A percentile compares a stretch with the other conserved stretches of the same genome.
Conservation (phyloP, 2,113 vertebrate species). For the Anoura caudifer region DNA sequence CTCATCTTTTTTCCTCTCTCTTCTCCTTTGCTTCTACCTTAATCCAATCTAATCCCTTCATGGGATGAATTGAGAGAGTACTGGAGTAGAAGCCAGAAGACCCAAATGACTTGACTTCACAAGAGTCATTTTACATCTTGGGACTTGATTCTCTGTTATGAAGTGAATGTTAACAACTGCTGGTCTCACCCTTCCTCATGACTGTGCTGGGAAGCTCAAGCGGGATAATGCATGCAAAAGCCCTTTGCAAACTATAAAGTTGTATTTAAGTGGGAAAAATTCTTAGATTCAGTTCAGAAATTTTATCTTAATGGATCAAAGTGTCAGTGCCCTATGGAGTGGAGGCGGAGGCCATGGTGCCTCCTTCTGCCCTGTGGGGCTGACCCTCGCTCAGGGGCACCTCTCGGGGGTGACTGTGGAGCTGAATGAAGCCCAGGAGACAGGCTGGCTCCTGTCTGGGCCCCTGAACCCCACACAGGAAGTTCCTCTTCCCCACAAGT, state of each 20-base stretch:
- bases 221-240: not conserved
- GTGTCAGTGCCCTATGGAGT: too few species aligned
- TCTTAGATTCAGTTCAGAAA: not conserved
- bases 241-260: not conserved
- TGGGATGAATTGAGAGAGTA: not conserved
- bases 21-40: not conserved
- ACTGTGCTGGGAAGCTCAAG: not conserved
- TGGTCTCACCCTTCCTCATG: not conserved
- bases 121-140: accelerated
- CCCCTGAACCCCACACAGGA: not conserved
- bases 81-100: not conserved
- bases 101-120: not conserved
- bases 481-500: not conserved
- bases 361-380: not conserved
- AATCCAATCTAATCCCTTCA: not conserved
- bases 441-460: not conserved
- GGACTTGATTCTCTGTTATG: not conserved
- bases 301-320: not conserved
- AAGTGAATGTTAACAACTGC: not conserved
- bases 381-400: not conserved
- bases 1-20: not conserved
- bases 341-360: not conserved
- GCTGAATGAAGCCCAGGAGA: not conserved
- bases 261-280: not conserved
- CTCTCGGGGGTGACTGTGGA: not conserved